Base-by-base conservation (phyloP, 2,797 vertebrate genomes). In the Iguana delicatissima region DNA sequence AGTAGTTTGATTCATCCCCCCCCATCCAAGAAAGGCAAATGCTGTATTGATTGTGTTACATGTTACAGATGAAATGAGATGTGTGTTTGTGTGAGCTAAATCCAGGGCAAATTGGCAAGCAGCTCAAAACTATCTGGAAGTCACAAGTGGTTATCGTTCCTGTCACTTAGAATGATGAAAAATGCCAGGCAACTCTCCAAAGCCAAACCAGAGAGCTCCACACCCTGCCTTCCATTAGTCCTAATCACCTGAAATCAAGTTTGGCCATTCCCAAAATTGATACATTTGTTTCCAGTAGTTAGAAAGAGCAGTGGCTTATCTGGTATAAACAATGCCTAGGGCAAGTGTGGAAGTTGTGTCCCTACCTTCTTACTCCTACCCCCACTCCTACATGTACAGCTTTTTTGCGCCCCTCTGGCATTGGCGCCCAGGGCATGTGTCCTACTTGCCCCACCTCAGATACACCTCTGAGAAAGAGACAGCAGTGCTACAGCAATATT, bases 91-190 rank as follows among this genome's bases (percentile, higher is more conserved):
- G 59, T 42, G 16, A 57, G 35, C 35, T 73, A 10, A 10, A 57
- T n/a, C 6, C 80, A 57, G 7, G 18, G n/a, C 64, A 42, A 69
- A 50, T 29, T 86, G 46, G 42, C 46, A 69, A 35, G 32, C 14
- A 20, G 14, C n/a, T 72, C 69, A 46, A 42, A 62, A 22, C 42
- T 77, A 85, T 79, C 46, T 69, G 46, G 55, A 83, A 62, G 57
- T 86, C 67, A 52, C 26, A 12, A 62, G 52, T 38, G 57, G 90
- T 93, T 86, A 69, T 89, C 92, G 35, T 69, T 9, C 85, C 90
- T 92, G 86, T 73, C 86, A 62, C 88, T 38, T 13, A 3, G 64
- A 85, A 84, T 73, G 80, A 86, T 80, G 80, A 91, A 90, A 76
- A 90, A 3, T 73, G 38, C 20, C 4, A 88, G 89, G 79, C 62